phyloP scores from a whole-genome alignment of 2,797 vertebrate species.

The Galago senegalensis region DNA sequence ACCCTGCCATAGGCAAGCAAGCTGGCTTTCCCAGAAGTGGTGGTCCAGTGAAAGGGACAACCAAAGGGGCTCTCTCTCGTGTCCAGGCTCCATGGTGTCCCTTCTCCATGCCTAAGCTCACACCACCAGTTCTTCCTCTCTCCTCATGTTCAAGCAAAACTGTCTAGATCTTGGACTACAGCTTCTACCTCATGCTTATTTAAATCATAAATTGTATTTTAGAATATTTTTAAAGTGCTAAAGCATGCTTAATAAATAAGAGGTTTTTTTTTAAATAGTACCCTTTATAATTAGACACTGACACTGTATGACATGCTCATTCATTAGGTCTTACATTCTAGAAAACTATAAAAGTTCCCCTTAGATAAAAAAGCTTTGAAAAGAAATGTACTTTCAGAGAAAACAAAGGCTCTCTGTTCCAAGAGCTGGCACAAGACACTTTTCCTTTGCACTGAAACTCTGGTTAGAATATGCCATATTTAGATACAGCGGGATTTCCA shows the following conservation, averaged over 20 bases:
- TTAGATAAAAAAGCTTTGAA: slow-evolving; percentile 43
- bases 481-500: slow-evolving; percentile 58
- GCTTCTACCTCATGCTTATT: background rate
- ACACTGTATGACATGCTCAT: slow-evolving; percentile 51
- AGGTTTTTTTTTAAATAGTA: background rate
- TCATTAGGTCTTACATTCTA: slow-evolving; percentile 51
- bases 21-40: background rate
- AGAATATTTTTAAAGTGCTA: background rate
- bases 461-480: slow-evolving; percentile 54
- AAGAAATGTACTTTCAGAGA: slow-evolving; percentile 49
- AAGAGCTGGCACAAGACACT: slow-evolving; percentile 36
- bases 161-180: background rate
- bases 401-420: slow-evolving; percentile 76
- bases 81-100: background rate
- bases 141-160: background rate
- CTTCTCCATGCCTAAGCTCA: background rate
- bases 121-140: background rate
- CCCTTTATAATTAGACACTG: slow-evolving; percentile 2
- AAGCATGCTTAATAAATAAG: slow-evolving; percentile 11
- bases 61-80: background rate
- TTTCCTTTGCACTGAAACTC: slow-evolving; percentile 41
- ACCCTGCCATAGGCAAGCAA: background rate
- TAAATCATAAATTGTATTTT: background rate
- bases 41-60: too few species aligned
- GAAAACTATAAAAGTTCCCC: slow-evolving; percentile 64